These are phyloP conservation scores for Apamea epomidion DNA, from an alignment of 2,888 invertebrate genomes.

Conservation along the genomic window DNA sequence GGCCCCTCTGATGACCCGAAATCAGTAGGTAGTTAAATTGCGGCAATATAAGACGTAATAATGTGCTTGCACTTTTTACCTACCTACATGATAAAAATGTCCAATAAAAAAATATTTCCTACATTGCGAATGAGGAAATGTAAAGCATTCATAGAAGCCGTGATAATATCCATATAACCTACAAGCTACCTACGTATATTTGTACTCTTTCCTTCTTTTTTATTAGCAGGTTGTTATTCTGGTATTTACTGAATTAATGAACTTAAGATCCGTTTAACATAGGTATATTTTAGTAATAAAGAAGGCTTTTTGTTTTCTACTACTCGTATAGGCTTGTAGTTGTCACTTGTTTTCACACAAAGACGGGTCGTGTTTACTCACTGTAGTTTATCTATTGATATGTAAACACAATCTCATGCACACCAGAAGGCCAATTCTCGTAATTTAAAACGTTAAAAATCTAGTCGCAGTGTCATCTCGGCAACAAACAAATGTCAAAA, in stretches of 20 bases:
- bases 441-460: too few relatives aligned
- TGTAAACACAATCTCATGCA: not conserved
- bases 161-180: not conserved
- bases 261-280: not conserved
- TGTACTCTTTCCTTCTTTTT: not conserved
- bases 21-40: too few relatives aligned
- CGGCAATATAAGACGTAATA: not conserved
- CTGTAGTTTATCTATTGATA: not conserved
- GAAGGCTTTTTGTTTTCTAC: not conserved
- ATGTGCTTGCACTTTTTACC: not conserved
- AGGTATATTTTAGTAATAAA: not conserved
- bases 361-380: not conserved
- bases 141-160: slow-evolving; percentile 14
- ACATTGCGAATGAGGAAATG: slow-evolving; percentile 16
- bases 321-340: not conserved
- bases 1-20: too few relatives aligned
- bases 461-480: too few relatives aligned
- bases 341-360: not conserved
- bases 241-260: not conserved
- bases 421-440: not conserved
- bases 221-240: not conserved
- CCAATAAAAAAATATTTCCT: slow-evolving; percentile 6
- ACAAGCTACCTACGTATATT: not conserved
- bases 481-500: too few relatives aligned
- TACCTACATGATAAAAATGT: not conserved